phyloP scores from a whole-genome alignment of 1,140 invertebrate genomes.

The Ceratitis capitata region DNA sequence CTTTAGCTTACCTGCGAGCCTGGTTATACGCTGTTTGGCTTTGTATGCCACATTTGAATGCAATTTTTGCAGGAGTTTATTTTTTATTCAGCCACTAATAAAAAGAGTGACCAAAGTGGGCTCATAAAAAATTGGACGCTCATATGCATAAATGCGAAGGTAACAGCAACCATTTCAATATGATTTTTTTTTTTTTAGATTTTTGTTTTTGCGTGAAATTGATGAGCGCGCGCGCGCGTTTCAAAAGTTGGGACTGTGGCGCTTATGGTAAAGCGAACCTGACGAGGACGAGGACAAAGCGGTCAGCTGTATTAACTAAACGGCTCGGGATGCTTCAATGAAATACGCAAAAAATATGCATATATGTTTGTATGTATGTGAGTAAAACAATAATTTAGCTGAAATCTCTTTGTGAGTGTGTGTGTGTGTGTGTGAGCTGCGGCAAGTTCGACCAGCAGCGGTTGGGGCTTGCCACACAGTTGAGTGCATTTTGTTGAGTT shows the following conservation, averaged over 20 bases:
- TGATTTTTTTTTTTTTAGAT: background rate
- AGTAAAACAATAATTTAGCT: conserved; percentile 13
- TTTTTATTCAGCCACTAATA: conserved; percentile 21
- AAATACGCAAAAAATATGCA: background rate
- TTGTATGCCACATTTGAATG: conserved; percentile 35
- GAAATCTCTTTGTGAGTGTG: background rate
- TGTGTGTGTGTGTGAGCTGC: background rate
- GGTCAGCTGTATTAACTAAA: conserved; percentile 19
- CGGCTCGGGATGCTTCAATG: background rate
- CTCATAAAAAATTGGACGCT: conserved; percentile 17
- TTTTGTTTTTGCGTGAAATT: background rate
- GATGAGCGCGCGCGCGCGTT: background rate
- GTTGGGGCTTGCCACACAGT: conserved; percentile 1
- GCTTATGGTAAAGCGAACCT: background rate
- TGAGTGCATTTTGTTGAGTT: conserved; percentile 2
- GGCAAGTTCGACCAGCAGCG: background rate
- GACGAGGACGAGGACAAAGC: background rate
- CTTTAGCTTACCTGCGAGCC: background rate
- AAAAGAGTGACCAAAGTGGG: conserved; percentile 26
- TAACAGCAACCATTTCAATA: background rate
- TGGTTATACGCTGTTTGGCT: background rate
- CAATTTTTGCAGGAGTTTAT: conserved; percentile 4
- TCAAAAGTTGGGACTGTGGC: background rate
- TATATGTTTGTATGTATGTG: background rate
- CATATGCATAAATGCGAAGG: background rate